phyloP scores from a whole-genome alignment of 1,140 invertebrate species.

The Hydropsyche tenuis region DNA sequence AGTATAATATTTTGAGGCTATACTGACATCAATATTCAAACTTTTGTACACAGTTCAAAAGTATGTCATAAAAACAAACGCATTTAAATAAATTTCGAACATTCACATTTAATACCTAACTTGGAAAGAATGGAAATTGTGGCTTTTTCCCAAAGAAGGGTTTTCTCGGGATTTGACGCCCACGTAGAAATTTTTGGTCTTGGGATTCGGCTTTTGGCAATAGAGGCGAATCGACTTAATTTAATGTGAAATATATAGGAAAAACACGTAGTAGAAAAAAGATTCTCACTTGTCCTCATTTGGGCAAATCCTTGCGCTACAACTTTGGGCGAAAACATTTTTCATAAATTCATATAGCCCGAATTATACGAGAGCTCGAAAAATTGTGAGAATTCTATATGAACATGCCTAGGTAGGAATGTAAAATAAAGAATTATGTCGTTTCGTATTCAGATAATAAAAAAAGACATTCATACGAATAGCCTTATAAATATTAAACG shows the following conservation, averaged over 20 bases:
- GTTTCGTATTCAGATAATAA: not conserved
- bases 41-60: not conserved
- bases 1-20: no score
- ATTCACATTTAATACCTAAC: not conserved
- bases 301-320: not conserved
- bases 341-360: not conserved
- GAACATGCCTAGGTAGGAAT: not conserved
- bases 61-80: not conserved
- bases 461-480: slow-evolving; percentile 11
- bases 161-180: not conserved
- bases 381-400: slow-evolving; percentile 2
- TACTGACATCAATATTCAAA: no score
- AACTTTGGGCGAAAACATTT: not conserved
- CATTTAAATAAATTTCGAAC: not conserved
- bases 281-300: not conserved
- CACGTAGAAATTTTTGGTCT: slow-evolving; percentile 22
- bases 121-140: not conserved
- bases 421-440: slow-evolving; percentile 10
- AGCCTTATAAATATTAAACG: slow-evolving; percentile 18
- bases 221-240: slow-evolving; percentile 28
- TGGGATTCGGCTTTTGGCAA: not conserved
- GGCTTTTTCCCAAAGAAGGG: not conserved
- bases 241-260: not conserved
- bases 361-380: not conserved
- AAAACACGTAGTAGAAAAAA: not conserved